These are phyloP conservation scores for Mola mola DNA, from an alignment of 2,113 vertebrate species.

Conservation along the genomic window DNA sequence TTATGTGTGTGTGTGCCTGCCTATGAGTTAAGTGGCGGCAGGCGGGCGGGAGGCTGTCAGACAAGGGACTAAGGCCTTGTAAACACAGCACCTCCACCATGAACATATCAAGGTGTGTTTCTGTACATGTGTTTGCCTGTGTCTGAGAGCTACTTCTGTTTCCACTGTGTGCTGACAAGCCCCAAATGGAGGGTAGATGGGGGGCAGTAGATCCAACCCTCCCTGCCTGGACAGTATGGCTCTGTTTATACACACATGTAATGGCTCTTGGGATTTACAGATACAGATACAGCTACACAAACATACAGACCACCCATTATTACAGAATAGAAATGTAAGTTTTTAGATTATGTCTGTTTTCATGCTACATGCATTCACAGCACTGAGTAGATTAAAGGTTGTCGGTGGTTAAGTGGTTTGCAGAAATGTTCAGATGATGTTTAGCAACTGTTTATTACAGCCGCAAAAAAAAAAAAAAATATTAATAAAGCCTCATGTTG, in stretches of 20 bases:
- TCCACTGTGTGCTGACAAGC: constrained; percentile 72
- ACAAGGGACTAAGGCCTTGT: constrained; percentile 73
- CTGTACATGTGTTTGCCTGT: constrained; percentile 27
- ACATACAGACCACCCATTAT: constrained; percentile 16
- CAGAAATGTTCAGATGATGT: no score
- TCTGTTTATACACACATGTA: constrained; percentile 69
- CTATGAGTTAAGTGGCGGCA: constrained; percentile 77
- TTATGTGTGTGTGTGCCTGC: constrained; percentile 42
- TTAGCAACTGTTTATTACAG: no score
- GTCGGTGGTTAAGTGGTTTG: no score
- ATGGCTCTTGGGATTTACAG: constrained; percentile 54
- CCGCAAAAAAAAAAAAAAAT: no score
- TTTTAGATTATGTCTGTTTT: constrained; percentile 25
- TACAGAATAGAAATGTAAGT: neutral
- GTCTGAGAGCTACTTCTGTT: constrained; percentile 69
- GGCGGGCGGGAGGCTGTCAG: constrained; percentile 78
- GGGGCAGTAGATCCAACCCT: constrained; percentile 62
- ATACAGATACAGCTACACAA: constrained; percentile 37
- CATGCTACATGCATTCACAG: neutral
- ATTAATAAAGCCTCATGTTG: no score
- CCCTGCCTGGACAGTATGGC: constrained; percentile 66
- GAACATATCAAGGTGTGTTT: constrained; percentile 73
- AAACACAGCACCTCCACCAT: constrained; percentile 76
- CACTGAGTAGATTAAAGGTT: no score
- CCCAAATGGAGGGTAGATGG: constrained; percentile 67